Evolutionary conservation across 2,113 vertebrate species (phyloP), one percentile per base, ranked within the genome.

Genomic region (Microtus pennsylvanicus): DNA sequence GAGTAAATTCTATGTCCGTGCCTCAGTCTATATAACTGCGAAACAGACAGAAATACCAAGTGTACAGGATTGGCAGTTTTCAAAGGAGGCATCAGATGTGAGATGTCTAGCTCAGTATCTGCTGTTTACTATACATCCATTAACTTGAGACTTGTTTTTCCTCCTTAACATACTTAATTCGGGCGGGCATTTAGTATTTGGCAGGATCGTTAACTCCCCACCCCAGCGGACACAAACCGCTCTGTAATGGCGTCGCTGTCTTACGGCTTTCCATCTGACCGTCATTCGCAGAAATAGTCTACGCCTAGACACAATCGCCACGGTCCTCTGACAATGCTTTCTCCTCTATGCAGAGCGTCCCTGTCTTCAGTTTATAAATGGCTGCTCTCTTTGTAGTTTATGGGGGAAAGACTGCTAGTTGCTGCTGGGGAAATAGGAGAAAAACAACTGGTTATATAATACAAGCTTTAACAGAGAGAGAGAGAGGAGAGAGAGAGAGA

Each of bases 381-480:
- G n/a, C n/a, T 47, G 38, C 52, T 65, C 14, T 96, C 42, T 78
- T 82, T 94, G 88, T 67, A 83, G 24, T 96, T 97, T 72, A 42
- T 63, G 70, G 92, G 24, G 69, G 90, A 97, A 96, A 87, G 93
- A 90, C 28, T 93, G 47, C 19, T 38, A 87, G 72, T 38, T 75
- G n/a, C 93, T 94, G 61, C 92, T 80, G 65, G 33, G 70, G 30
- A 86, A 90, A 22, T 65, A 91, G 55, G n/a, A 96, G 83, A 91
- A 87, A 95, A 94, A 80, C 35, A 55, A 82, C 89, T 58, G 82
- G 38, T 94, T 92, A 83, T 80, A 10, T 94, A 93, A 91, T n/a
- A 63, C 21, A 81, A 65, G 65, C 4, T 69, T 89, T 87, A 93
- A 85, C 38, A 26, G 72, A 17, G 88, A 10, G 45, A 63, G 69